Evolutionary conservation across 1,140 invertebrate genomes (phyloP).

Genomic region (Dysdera silvatica): DNA sequence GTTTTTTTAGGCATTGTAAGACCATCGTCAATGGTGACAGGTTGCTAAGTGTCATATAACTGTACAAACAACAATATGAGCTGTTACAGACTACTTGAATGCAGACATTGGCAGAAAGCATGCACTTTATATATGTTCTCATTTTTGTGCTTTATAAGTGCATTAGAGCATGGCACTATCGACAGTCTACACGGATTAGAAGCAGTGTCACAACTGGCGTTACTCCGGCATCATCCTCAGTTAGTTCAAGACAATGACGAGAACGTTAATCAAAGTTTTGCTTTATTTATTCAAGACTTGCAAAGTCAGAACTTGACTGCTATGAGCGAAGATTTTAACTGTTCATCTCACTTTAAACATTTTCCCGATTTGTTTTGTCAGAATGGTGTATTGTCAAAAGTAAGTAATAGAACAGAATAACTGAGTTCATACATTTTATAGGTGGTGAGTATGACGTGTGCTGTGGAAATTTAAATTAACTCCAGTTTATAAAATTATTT

Average conservation of each 20-base stretch:
- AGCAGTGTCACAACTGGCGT: constrained; percentile 18
- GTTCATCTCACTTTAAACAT: constrained; percentile 9
- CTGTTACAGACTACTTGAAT: too few relatives aligned
- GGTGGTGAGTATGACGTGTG: neutral
- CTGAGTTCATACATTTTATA: neutral
- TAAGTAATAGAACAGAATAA: neutral
- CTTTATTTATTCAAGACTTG: constrained; percentile 14
- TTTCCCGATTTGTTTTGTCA: constrained; percentile 12
- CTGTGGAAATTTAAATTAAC: neutral
- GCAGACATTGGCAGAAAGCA: too few relatives aligned
- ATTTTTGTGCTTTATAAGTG: too few relatives aligned
- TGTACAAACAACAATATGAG: too few relatives aligned
- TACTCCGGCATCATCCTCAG: constrained; percentile 20
- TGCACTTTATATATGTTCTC: too few relatives aligned
- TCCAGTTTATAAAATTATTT: neutral
- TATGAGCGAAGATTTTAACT: neutral
- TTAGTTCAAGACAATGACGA: neutral
- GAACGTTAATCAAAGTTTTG: constrained; percentile 12
- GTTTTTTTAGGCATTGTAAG: too few relatives aligned
- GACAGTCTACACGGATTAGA: constrained; percentile 19
- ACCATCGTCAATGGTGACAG: too few relatives aligned
- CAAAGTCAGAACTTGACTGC: constrained; percentile 16
- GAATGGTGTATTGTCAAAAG: constrained; percentile 15
- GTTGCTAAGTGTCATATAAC: too few relatives aligned
- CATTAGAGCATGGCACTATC: too few relatives aligned